phyloP scores from a whole-genome alignment of 2,797 vertebrate species.

The Macropus fuliginosus region DNA sequence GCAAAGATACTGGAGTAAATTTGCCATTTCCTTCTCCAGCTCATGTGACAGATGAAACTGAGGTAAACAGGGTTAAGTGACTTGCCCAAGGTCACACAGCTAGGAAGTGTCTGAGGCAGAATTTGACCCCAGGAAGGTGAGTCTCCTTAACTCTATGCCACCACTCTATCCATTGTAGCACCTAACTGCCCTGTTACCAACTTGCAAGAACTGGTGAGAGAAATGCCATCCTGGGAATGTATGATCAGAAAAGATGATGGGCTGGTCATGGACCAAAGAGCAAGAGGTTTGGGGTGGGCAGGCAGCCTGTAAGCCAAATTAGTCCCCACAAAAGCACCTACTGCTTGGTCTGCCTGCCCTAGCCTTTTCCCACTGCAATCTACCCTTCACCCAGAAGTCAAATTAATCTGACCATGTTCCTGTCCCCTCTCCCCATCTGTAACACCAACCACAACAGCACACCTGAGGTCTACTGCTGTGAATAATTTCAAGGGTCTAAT shows the following conservation, averaged over 20 bases:
- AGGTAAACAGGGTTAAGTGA: no score
- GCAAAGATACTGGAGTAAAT: no score
- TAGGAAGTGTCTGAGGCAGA: no score
- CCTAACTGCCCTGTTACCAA: neutral
- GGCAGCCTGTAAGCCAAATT: neutral
- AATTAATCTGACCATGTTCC: neutral
- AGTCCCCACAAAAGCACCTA: no score
- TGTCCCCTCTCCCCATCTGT: no score
- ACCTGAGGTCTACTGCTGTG: no score
- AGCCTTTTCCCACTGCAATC: neutral
- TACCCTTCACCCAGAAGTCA: neutral
- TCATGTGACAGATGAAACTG: no score
- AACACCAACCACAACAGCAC: no score
- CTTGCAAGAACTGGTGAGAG: neutral
- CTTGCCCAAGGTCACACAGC: no score
- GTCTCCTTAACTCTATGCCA: neutral
- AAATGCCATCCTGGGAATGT: neutral
- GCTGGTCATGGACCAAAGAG: no score
- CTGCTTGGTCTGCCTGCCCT: neutral
- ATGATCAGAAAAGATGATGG: neutral
- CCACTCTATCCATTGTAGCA: neutral
- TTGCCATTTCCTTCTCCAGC: no score
- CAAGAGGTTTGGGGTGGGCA: neutral
- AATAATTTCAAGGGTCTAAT: no score
- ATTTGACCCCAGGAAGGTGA: neutral